Conservation (phyloP, 2,888 invertebrate species). For the Trisateles emortualis region DNA sequence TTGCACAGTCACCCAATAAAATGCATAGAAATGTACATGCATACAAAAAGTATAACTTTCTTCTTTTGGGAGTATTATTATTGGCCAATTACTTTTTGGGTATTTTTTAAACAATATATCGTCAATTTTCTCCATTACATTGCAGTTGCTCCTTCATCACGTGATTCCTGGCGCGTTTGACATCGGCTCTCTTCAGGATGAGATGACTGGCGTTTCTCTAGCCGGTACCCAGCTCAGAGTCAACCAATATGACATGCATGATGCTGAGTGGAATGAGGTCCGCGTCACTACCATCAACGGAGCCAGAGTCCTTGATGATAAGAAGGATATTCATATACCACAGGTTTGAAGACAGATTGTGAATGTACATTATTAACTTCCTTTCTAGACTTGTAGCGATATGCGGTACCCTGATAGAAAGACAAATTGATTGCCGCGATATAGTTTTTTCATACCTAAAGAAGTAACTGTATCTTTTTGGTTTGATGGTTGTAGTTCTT, state of each 20-base stretch:
- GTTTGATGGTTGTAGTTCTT: too few species aligned
- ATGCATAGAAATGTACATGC: too few species aligned
- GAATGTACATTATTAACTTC: too few species aligned
- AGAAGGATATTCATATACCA: slow-evolving; percentile 93
- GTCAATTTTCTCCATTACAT: slow-evolving; percentile 5
- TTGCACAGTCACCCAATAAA: too few species aligned
- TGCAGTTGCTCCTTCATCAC: slow-evolving; percentile 93
- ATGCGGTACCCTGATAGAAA: too few species aligned
- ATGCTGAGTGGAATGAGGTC: slow-evolving; percentile 95
- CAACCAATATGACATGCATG: slow-evolving; percentile 95
- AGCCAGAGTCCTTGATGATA: slow-evolving; percentile 92
- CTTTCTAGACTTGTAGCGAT: too few species aligned
- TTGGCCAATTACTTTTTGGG: too few species aligned
- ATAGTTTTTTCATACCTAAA: too few species aligned
- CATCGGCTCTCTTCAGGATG: slow-evolving; percentile 92
- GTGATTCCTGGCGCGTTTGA: slow-evolving; percentile 95
- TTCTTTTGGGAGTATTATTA: too few species aligned
- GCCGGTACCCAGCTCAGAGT: slow-evolving; percentile 95
- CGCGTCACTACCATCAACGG: slow-evolving; percentile 95
- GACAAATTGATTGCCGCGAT: too few species aligned
- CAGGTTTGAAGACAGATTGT: slow-evolving; percentile 86
- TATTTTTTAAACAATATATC: background rate
- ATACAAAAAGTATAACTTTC: too few species aligned
- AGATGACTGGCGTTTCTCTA: slow-evolving; percentile 96
- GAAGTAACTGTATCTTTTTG: too few species aligned